A percentile compares a stretch with the other conserved stretches of the same genome.
Conservation (phyloP, 2,888 invertebrate genomes). For the Labia minor region DNA sequence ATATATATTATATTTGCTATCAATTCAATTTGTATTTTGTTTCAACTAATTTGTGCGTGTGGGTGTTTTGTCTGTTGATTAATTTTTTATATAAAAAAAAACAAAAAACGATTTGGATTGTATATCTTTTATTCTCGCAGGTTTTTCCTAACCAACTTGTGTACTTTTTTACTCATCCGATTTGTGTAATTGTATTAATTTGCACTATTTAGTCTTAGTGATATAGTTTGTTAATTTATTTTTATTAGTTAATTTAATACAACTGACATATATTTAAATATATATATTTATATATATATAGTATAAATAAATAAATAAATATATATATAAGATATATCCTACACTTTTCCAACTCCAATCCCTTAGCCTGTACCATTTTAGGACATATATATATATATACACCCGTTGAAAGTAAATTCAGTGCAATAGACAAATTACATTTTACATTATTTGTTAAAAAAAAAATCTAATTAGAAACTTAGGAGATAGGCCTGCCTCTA, state of each 20-base stretch:
- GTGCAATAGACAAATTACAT: not conserved
- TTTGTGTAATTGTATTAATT: not conserved
- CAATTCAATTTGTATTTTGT: not conserved
- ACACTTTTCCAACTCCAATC: not conserved
- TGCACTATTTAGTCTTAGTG: not conserved
- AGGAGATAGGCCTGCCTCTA: not conserved
- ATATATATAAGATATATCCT: too few species aligned
- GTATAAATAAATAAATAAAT: too few species aligned
- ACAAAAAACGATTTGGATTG: not conserved
- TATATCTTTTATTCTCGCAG: not conserved
- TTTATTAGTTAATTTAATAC: not conserved
- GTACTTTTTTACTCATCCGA: not conserved
- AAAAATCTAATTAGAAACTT: not conserved
- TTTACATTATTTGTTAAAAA: not conserved
- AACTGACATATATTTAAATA: too few species aligned
- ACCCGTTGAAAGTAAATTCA: not conserved
- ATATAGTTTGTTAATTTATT: not conserved
- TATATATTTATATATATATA: too few species aligned
- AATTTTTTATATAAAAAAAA: not conserved
- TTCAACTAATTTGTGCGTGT: not conserved
- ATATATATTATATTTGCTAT: not conserved
- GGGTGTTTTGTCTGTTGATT: not conserved
- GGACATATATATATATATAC: not conserved
- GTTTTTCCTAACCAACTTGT: not conserved
- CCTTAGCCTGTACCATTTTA: not conserved